Conservation (phyloP, 2,113 vertebrate genomes). For the Spea multiplicata region DNA sequence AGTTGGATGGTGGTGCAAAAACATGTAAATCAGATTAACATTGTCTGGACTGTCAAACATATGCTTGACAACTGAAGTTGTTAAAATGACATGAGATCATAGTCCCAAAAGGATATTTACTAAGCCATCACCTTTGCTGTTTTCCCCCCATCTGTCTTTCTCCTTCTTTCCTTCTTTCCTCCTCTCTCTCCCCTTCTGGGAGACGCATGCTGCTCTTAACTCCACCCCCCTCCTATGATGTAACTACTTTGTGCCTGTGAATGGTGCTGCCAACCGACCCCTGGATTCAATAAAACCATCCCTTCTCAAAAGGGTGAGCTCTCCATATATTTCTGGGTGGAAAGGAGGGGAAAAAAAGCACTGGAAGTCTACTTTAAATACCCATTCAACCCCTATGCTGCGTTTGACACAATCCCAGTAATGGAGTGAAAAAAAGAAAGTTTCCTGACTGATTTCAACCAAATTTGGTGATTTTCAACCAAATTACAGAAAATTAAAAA, state of each 20-base stretch:
- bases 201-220: slow-evolving; percentile 9
- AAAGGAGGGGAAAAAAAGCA: slow-evolving; percentile 30
- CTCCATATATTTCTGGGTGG: slow-evolving; percentile 33
- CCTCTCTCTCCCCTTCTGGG: slow-evolving; percentile 1
- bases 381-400: neutral
- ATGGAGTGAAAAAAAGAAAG: slow-evolving; percentile 24
- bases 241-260: slow-evolving; percentile 34
- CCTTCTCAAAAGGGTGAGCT: slow-evolving; percentile 34
- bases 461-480: slow-evolving; percentile 37
- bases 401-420: slow-evolving; percentile 24
- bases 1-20: neutral
- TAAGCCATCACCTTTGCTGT: slow-evolving; percentile 39
- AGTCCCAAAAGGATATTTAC: slow-evolving; percentile 40
- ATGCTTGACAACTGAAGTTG: slow-evolving; percentile 27
- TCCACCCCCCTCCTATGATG: slow-evolving; percentile 42
- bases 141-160: slow-evolving; percentile 34
- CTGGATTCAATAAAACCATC: slow-evolving; percentile 39
- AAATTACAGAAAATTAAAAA: slow-evolving; percentile 42
- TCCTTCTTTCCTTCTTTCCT: slow-evolving; percentile 12
- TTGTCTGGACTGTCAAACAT: slow-evolving; percentile 21
- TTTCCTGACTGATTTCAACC: slow-evolving; percentile 11
- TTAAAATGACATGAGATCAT: slow-evolving; percentile 38
- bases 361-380: neutral
- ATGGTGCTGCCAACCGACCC: slow-evolving; percentile 40
- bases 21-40: slow-evolving; percentile 21